Evolutionary conservation across 2,888 invertebrate genomes (phyloP), one percentile per base, ranked within the genome.

Genomic region (Andrena haemorrhoa): DNA sequence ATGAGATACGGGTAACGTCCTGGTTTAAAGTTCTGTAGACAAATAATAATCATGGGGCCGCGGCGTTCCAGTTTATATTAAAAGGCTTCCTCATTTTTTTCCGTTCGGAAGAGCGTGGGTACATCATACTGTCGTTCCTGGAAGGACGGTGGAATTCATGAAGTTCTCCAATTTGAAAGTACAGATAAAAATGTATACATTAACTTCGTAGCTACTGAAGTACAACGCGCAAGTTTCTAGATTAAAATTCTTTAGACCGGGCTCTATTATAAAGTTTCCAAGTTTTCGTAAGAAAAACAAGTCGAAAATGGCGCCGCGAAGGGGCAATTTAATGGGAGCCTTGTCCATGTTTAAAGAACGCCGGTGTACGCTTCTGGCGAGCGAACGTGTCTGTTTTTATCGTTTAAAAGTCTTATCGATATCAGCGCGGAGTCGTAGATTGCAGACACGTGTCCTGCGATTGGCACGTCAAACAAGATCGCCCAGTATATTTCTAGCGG

Each of bases 171-270:
- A 6, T 29, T 29, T 29, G 8, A 23, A 69, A 26, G 35, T 33
- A 49, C 63, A n/a, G 68, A 20, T 20, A 16, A 58, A 49, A 79
- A 49, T 53, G 3, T 10, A 35, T 56, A 23, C 56, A 76, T 66
- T 51, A 65, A 20, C 58, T 65, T 23, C 49, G 2, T 33, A n/a
- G 64, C 23, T 56, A 60, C 2, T 64, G 23, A 41, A 60, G 26
- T 49, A 47, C 23, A 41, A 41, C 26, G 35, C 8, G 20, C 64
- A 33, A 70, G 69, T 31, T 75, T 49, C 75, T 23, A 23, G 29
- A 23, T 51, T 5, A 51, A 26, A 49, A 41, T 75, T 60, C 75
- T 31, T 51, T 49, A 12, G 8, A 41, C 41, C 2, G 41, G 75
- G 23, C 58, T 72, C 2, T 35, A 4, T 51, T 49, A 41, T 64